A percentile compares a stretch with the other conserved stretches of the same genome.
phyloP scores from a whole-genome alignment of 2,113 vertebrate genomes.

The Gallinago jamesoni region DNA sequence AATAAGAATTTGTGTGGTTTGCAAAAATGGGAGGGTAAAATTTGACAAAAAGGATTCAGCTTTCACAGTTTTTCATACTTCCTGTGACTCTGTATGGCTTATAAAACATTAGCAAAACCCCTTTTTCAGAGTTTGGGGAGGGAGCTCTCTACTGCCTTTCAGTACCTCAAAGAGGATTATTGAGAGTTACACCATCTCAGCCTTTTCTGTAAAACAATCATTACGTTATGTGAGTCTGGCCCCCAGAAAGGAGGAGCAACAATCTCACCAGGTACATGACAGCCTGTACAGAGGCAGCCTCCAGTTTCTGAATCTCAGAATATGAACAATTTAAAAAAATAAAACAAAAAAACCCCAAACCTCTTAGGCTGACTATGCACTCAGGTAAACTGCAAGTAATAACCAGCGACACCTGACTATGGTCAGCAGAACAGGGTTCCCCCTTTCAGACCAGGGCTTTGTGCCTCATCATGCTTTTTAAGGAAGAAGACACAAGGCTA shows the following conservation, averaged over 20 bases:
- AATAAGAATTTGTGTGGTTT: not conserved
- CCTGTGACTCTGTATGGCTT: not conserved
- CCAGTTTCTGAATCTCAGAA: not conserved
- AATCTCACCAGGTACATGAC: rapidly evolving
- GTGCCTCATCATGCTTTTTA: not conserved
- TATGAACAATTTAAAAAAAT: not conserved
- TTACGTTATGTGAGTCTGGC: not conserved
- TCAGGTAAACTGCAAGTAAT: not conserved
- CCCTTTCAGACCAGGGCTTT: not conserved
- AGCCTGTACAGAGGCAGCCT: not conserved
- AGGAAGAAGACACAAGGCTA: not conserved
- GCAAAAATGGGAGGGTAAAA: not conserved
- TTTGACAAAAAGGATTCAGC: not conserved
- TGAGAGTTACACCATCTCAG: not conserved
- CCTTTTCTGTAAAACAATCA: not conserved
- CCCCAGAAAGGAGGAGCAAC: not conserved
- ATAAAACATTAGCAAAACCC: not conserved
- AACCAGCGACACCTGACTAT: not conserved
- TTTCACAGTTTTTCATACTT: not conserved
- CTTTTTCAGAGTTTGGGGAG: not conserved
- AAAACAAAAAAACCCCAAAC: too few relatives aligned
- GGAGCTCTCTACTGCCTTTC: not conserved
- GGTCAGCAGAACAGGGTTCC: not conserved
- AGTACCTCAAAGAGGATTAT: not conserved
- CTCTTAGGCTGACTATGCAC: not conserved